Percentiles rank a stretch among this genome's conserved stretches.
Evolutionary conservation across 2,888 invertebrate genomes (phyloP).

Genomic region (Polylopha cassiicola): DNA sequence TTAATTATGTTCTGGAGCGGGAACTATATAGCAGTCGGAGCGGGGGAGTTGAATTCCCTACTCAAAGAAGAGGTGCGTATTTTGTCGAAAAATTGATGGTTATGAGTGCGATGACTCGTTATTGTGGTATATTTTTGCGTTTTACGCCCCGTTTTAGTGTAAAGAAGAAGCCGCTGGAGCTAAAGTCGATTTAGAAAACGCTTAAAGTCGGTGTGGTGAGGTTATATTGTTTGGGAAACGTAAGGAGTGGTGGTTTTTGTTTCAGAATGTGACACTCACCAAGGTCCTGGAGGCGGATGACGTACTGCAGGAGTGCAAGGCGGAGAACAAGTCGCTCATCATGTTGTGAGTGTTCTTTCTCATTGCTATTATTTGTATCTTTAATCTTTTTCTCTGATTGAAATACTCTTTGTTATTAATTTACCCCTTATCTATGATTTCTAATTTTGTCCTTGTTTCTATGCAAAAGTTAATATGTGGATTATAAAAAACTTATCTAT

Average conservation of each 20-base stretch:
- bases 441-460: no score
- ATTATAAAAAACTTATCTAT: no score
- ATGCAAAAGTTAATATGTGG: no score
- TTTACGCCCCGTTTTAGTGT: constrained; percentile 25
- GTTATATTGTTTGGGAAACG: constrained; percentile 13
- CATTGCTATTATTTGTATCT: neutral
- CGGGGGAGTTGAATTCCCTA: constrained; percentile 85
- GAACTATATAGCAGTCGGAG: constrained; percentile 83
- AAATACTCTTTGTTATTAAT: constrained; percentile 11
- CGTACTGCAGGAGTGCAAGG: constrained; percentile 96
- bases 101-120: constrained; percentile 44
- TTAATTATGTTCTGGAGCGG: constrained; percentile 90
- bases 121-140: constrained; percentile 33
- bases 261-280: constrained; percentile 91
- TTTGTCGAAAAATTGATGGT: constrained; percentile 62
- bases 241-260: constrained; percentile 39
- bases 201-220: constrained; percentile 7
- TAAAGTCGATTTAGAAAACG: neutral
- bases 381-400: no score
- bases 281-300: constrained; percentile 96
- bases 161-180: constrained; percentile 1
- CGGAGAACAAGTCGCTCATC: constrained; percentile 91
- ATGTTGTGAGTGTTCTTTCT: constrained; percentile 94
- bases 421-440: neutral
- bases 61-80: constrained; percentile 85